These are phyloP conservation scores for Strigamia maritima DNA, from an alignment of 2,888 invertebrate genomes.

Conservation along the genomic window DNA sequence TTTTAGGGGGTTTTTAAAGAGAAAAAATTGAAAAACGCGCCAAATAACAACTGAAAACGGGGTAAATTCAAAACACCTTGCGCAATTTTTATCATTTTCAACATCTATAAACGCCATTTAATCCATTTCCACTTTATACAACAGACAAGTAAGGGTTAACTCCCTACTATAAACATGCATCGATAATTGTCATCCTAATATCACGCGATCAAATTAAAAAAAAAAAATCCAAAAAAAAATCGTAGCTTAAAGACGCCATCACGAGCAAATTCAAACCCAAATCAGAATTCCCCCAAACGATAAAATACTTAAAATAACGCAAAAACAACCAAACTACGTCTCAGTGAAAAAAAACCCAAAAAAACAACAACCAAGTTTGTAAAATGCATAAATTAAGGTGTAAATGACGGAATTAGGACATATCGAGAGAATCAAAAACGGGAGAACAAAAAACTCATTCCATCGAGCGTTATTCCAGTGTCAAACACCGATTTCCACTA, in stretches of 20 bases:
- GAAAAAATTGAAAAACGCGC: slow-evolving; percentile 21
- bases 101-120: neutral
- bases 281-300: neutral
- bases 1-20: neutral
- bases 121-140: neutral
- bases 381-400: neutral
- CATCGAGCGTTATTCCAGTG: neutral
- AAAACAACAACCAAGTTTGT: neutral
- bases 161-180: neutral
- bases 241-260: neutral
- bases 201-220: slow-evolving; percentile 21
- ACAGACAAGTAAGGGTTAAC: neutral
- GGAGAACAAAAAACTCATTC: neutral
- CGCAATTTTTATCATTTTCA: neutral
- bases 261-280: neutral
- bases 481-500: no score
- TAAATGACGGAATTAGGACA: neutral
- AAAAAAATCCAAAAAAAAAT: neutral
- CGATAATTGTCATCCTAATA: neutral
- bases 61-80: neutral
- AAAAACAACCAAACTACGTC: neutral
- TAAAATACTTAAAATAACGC: neutral
- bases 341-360: neutral
- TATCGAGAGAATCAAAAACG: neutral
- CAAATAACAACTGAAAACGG: neutral